Conservation (phyloP, 2,797 vertebrate genomes). For the Octomys mimax region DNA sequence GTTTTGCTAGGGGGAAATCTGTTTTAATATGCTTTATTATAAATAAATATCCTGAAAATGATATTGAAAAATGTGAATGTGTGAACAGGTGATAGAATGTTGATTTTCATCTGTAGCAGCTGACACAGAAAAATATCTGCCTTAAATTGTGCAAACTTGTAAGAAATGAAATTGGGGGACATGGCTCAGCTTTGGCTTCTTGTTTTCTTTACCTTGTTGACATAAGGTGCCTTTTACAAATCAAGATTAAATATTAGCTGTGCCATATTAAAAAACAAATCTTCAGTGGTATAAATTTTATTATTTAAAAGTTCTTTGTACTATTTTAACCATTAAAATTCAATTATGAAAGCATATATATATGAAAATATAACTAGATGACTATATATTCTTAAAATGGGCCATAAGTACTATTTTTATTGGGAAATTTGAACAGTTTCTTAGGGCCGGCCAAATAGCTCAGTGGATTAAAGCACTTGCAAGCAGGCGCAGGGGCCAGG, state of each 20-base stretch:
- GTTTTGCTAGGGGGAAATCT: conserved; percentile 86
- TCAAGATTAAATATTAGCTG: conserved; percentile 86
- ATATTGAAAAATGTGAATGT: conserved; percentile 85
- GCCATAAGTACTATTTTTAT: conserved; percentile 72
- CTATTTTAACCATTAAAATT: conserved; percentile 87
- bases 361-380: conserved; percentile 65
- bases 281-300: conserved; percentile 78
- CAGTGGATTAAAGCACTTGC: too few species aligned
- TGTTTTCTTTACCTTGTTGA: conserved; percentile 92
- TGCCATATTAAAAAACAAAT: conserved; percentile 86
- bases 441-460: not conserved
- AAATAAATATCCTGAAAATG: conserved; percentile 80
- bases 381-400: conserved; percentile 83
- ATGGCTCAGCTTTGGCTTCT: conserved; percentile 85
- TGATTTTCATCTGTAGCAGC: conserved; percentile 89
- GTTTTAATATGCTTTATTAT: conserved; percentile 88
- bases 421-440: conserved; percentile 66
- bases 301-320: conserved; percentile 86
- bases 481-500: too few species aligned
- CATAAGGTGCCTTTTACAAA: conserved; percentile 96
- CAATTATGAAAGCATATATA: conserved; percentile 75
- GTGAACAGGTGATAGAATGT: conserved; percentile 85
- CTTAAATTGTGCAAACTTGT: conserved; percentile 95
- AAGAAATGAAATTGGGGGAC: conserved; percentile 88
- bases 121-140: conserved; percentile 95